Evolutionary conservation across 2,888 invertebrate species (phyloP).

Genomic region (Tupiocoris notatus): DNA sequence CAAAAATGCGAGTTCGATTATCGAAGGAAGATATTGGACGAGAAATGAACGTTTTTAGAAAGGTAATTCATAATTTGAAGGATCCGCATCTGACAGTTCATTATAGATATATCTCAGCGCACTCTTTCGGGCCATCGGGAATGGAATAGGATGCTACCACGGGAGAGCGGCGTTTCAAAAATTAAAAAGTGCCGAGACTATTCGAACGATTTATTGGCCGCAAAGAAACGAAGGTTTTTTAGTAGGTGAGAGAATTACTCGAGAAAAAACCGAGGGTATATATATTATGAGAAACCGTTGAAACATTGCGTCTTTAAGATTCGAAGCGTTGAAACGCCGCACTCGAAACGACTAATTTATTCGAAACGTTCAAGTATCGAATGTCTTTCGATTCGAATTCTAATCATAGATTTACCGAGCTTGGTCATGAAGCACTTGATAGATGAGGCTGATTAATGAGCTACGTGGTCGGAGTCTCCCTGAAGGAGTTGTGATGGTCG

Average conservation of each 20-base stretch:
- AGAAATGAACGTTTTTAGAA: slow-evolving; percentile 23
- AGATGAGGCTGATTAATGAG: background rate
- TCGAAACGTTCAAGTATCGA: background rate
- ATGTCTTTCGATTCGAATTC: background rate
- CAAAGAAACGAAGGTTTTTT: background rate
- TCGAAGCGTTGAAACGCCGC: background rate
- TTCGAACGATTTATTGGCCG: background rate
- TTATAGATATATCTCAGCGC: slow-evolving; percentile 29
- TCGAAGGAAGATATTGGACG: slow-evolving; percentile 26
- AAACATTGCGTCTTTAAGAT: background rate
- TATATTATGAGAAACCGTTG: background rate
- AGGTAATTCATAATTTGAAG: slow-evolving; percentile 32
- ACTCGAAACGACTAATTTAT: background rate
- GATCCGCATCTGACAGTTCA: slow-evolving; percentile 33
- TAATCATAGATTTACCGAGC: background rate
- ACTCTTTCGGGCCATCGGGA: background rate
- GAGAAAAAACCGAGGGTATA: background rate
- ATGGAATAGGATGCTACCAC: background rate
- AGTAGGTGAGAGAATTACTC: background rate
- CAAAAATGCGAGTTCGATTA: slow-evolving; percentile 25
- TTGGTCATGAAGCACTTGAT: background rate
- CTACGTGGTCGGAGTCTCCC: background rate
- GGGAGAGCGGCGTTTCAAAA: background rate
- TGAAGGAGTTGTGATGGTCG: background rate
- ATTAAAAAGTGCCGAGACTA: background rate